Percentiles rank a stretch among this genome's conserved stretches.
Conservation (phyloP, 2,113 vertebrate species). For the Neotoma lepida region DNA sequence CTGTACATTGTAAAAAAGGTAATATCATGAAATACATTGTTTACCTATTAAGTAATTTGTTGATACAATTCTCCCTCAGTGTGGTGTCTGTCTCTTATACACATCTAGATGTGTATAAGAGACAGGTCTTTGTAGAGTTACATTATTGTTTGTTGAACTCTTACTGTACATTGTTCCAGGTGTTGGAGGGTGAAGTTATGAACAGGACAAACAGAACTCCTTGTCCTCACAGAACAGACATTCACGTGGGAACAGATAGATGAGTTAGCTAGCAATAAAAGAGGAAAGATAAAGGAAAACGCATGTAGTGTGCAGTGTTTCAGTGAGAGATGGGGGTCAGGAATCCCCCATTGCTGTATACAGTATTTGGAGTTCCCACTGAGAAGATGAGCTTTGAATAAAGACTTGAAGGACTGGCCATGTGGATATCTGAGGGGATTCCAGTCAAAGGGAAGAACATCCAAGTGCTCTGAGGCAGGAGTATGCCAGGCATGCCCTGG, state of each 20-base stretch:
- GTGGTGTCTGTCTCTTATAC: too few species aligned
- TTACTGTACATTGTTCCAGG: neutral
- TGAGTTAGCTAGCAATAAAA: neutral
- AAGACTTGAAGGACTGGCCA: neutral
- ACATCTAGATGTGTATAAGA: too few species aligned
- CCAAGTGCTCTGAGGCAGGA: neutral
- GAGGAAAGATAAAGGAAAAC: neutral
- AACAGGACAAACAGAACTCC: conserved; percentile 12
- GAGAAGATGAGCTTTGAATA: neutral
- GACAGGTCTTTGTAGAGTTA: too few species aligned
- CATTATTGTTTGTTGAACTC: conserved; percentile 15
- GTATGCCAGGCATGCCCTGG: neutral
- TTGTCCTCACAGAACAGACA: neutral
- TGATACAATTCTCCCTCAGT: neutral
- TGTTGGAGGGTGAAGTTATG: neutral
- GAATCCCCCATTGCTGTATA: too few species aligned
- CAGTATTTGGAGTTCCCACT: neutral
- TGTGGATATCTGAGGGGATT: neutral
- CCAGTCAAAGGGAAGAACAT: neutral
- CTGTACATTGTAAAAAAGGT: too few species aligned
- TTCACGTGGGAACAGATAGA: neutral
- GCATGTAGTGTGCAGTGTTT: neutral
- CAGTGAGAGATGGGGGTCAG: too few species aligned
- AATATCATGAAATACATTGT: conserved; percentile 6
- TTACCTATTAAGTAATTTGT: neutral